Evolutionary conservation across 2,888 invertebrate species (phyloP), one percentile per base, ranked within the genome.

Genomic region (Ethmia dodecea): DNA sequence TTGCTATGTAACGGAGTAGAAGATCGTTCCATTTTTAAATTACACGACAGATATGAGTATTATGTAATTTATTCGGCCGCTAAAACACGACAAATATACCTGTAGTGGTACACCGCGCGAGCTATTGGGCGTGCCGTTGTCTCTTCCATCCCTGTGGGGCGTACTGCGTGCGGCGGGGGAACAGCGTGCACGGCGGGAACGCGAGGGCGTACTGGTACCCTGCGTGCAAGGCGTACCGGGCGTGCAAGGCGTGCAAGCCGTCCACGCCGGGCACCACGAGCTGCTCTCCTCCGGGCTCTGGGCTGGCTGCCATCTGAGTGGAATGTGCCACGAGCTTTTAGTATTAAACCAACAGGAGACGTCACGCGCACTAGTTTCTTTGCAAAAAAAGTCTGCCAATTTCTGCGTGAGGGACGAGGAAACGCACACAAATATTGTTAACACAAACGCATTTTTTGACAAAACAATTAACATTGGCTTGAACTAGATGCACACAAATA

Each of bases 41-140:
- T n/a, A n/a, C n/a, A n/a, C n/a, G n/a, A 20, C 6, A 20, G 8
- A 2, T 20, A 20, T 20, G 8, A 20, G 20, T 2, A 2, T 8
- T 20, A 20, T 20, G 27, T 27, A 13, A 4, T 5, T 5, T 28
- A 13, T 13, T 1, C 3, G 5, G 5, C 13, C 5, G 28, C 13
- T 29, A 11, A 20, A 13, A 22, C 10, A 6, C 13, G 2, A 25
- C 10, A 2, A 20, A 18, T 24, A 39, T 30, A 78, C 80, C 71
- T 81, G 80, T 15, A 81, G 28, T 0, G 79, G 61, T 25, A 71
- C 54, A 1, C 44, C 52, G 8, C 55, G 38, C n/a, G n/a, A n/a
- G 2, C 34, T 34, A 11, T 31, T 35, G 0, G 45, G 35, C 6
- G 40, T 40, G 10, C 29, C 31, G 11, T 49, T 41, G 2, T 64